Evolutionary conservation across 2,888 invertebrate species (phyloP), one percentile per base, ranked within the genome.

Genomic region (Polymixis flavicincta): DNA sequence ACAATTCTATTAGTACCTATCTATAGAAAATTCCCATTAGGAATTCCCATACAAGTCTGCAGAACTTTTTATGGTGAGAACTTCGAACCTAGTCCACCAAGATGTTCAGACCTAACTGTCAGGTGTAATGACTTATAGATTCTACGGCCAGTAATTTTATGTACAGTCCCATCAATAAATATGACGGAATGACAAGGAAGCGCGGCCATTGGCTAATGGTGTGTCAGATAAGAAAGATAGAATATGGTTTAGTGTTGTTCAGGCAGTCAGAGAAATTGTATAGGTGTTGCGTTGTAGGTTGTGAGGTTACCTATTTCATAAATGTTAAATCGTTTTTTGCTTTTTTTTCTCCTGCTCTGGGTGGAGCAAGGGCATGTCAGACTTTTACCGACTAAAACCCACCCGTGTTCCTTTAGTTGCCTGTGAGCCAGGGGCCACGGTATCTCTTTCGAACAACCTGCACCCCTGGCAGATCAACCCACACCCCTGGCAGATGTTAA

Each of bases 11-110:
- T 70, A 59, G 67, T 59, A 5, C 32, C 37, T 37, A 32, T 32
- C 60, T 22, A 81, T 67, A 76, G 82, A 76, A 84, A 82, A 70
- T 72, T 68, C 68, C 71, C 57, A 82, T 81, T 82, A 82, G 17
- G 54, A 85, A 71, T 76, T 84, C 85, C 76, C 85, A 76, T 84
- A 82, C 67, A 71, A 71, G 76, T 66, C 85, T 63, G 32, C 14
- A 25, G 45, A 61, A 70, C 28, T 82, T 85, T 82, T 82, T 82
- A 85, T 82, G 65, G 69, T 71, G 68, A 37, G 80, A 80, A 50
- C 54, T 25, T 55, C 42, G 64, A 54, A 83, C 54, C 64, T 73
- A 14, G 76, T n/a, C n/a, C 13, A 48, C 61, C 69, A 68, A 82
- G 65, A 78, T 81, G 82, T 66, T 17, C 8, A 17, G 3, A 45